Conservation (phyloP, 2,113 vertebrate genomes). For the Dolichallabes microphthalmus region DNA sequence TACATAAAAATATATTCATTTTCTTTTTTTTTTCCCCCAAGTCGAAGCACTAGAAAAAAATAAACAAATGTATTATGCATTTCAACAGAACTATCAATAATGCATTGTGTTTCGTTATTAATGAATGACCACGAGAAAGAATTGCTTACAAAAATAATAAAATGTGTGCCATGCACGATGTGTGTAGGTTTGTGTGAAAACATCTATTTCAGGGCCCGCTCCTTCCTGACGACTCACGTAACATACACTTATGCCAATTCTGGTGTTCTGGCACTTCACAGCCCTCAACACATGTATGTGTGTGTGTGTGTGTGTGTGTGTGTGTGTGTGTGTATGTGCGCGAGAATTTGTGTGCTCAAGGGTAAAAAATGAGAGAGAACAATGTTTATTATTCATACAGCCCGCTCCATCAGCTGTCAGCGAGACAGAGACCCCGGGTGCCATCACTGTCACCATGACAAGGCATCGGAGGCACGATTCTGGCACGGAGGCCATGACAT, state of each 20-base stretch:
- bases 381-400: conserved; percentile 35
- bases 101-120: neutral
- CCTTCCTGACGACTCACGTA: neutral
- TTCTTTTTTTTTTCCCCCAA: neutral
- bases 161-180: neutral
- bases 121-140: neutral
- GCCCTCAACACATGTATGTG: neutral
- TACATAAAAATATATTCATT: neutral
- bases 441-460: conserved; percentile 42
- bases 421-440: conserved; percentile 39
- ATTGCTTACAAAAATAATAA: neutral
- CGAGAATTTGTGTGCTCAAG: neutral
- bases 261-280: conserved; percentile 1
- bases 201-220: neutral
- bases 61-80: neutral
- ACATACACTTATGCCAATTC: neutral
- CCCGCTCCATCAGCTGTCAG: conserved; percentile 46
- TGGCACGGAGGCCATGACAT: conserved; percentile 14
- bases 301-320: neutral
- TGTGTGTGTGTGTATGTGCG: neutral
- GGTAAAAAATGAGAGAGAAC: neutral
- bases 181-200: neutral
- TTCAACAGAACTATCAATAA: neutral
- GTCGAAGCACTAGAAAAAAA: neutral
- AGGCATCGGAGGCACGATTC: conserved; percentile 32